phyloP scores from a whole-genome alignment of 2,113 vertebrate genomes.

The Hippocampus guttulatus region DNA sequence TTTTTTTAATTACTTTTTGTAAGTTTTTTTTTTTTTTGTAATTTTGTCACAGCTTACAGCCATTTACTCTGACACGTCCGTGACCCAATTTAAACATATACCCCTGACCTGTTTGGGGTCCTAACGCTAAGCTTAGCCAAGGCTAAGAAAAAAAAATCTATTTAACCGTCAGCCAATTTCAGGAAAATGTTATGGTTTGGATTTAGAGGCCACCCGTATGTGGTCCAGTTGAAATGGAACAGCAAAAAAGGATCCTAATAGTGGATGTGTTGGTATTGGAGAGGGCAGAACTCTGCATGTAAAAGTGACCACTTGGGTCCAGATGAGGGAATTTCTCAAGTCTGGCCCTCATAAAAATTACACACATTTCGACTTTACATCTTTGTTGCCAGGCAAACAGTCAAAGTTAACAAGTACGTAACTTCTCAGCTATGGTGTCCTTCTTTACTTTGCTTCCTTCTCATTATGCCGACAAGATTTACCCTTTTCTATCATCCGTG shows the following conservation, averaged over 20 bases:
- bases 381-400: background rate
- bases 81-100: background rate
- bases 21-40: too few species aligned
- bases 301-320: slow-evolving; percentile 22
- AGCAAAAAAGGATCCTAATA: slow-evolving; percentile 15
- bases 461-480: background rate
- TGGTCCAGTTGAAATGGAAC: slow-evolving; percentile 22
- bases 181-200: slow-evolving; percentile 2
- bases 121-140: background rate
- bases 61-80: background rate
- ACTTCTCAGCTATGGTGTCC: background rate
- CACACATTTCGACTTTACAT: slow-evolving; percentile 6
- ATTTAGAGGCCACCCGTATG: slow-evolving; percentile 26
- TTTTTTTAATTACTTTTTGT: too few species aligned
- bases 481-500: slow-evolving; percentile 30
- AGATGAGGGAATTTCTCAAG: slow-evolving; percentile 37
- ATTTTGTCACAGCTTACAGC: too few species aligned
- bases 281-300: slow-evolving; percentile 18
- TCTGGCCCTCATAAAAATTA: slow-evolving; percentile 28
- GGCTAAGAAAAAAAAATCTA: background rate
- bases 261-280: slow-evolving; percentile 51
- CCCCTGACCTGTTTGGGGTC: too few species aligned
- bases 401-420: slow-evolving; percentile 7
- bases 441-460: slow-evolving; percentile 7
- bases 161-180: background rate